Percentiles rank a stretch among this genome's conserved stretches.
phyloP scores from a whole-genome alignment of 2,113 vertebrate species.

The Anser cygnoides region DNA sequence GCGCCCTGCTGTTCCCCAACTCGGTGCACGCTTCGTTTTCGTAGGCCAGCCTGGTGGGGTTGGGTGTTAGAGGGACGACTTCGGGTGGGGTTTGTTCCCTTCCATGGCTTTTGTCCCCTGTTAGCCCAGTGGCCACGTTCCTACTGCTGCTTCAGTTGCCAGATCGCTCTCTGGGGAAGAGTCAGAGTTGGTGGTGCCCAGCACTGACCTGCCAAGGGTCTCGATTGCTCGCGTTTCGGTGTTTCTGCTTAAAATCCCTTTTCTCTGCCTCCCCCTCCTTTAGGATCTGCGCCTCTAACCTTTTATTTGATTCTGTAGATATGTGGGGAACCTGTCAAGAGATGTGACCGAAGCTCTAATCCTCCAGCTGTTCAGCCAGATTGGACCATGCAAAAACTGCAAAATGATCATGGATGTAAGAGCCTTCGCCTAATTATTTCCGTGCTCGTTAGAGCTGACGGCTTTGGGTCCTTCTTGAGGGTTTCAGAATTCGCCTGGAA shows the following conservation, averaged over 20 bases:
- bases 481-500: not conserved
- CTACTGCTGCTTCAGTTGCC: not conserved
- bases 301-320: slow-evolving; percentile 78
- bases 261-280: too few species aligned
- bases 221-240: not conserved
- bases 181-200: not conserved
- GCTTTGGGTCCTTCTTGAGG: rapidly evolving
- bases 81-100: rapidly evolving
- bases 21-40: rapidly evolving
- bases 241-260: not conserved
- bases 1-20: too few species aligned
- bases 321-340: slow-evolving; percentile 97
- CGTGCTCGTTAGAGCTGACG: rapidly evolving
- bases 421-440: slow-evolving; percentile 7
- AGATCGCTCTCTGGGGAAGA: not conserved
- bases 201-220: not conserved
- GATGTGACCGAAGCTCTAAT: slow-evolving; percentile 97
- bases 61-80: not conserved
- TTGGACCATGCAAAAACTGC: slow-evolving; percentile 98
- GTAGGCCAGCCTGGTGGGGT: rapidly evolving
- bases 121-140: too few species aligned
- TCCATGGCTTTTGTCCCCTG: not conserved
- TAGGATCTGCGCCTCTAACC: not conserved
- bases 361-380: slow-evolving; percentile 97
- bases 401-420: slow-evolving; percentile 99